Conservation (phyloP, 2,888 invertebrate species). For the Lasius fuliginosus region DNA sequence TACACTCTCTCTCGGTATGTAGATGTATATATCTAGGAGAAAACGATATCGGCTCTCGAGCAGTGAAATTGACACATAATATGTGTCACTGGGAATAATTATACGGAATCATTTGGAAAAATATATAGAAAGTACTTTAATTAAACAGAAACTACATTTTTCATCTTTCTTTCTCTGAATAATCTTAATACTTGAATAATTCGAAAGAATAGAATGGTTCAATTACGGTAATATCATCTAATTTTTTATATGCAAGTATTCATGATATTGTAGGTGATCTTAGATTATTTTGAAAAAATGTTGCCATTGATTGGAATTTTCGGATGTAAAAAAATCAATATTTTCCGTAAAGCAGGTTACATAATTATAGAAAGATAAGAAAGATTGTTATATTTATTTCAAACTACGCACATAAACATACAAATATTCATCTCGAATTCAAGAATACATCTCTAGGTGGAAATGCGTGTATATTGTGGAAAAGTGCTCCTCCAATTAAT, state of each 20-base stretch:
- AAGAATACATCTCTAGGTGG: background rate
- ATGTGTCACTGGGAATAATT: background rate
- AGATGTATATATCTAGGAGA: too few species aligned
- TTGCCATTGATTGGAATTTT: background rate
- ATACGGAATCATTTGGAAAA: too few species aligned
- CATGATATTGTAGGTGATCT: too few species aligned
- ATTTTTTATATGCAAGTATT: too few species aligned
- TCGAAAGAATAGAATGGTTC: too few species aligned
- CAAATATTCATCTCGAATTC: background rate
- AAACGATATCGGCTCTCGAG: background rate
- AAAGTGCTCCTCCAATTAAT: conserved; percentile 22
- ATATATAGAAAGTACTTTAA: too few species aligned
- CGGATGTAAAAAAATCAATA: background rate
- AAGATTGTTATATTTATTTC: background rate
- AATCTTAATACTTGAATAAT: too few species aligned
- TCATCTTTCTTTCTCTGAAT: background rate
- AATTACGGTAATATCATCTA: too few species aligned
- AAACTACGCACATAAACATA: background rate
- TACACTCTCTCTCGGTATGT: background rate
- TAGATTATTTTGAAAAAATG: too few species aligned
- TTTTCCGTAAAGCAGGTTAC: background rate
- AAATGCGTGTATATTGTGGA: background rate
- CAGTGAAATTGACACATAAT: background rate
- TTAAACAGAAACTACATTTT: background rate
- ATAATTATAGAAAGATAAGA: background rate